These are phyloP conservation scores for Batillaria attramentaria DNA, from an alignment of 1,140 invertebrate genomes.

Conservation along the genomic window DNA sequence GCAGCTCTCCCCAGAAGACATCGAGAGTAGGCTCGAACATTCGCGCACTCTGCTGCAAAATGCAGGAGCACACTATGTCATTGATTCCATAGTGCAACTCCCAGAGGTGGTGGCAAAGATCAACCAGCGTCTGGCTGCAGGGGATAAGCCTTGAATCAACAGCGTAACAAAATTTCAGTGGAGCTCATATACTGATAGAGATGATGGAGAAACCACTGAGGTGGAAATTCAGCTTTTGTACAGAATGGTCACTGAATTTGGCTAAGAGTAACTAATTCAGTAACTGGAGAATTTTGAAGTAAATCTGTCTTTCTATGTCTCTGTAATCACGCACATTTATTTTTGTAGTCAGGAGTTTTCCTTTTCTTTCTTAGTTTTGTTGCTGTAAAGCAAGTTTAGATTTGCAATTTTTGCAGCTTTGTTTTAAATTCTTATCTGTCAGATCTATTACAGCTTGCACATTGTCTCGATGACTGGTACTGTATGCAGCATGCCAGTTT, in stretches of 20 bases:
- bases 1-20: slow-evolving; percentile 60
- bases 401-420: no score
- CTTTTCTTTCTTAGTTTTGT: no score
- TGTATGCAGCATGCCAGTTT: no score
- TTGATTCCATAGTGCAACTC: slow-evolving; percentile 69
- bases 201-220: neutral
- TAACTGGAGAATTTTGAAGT: neutral
- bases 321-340: neutral
- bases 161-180: neutral
- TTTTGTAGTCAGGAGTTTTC: neutral
- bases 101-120: slow-evolving; percentile 70
- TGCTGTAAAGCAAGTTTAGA: no score
- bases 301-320: neutral
- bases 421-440: no score
- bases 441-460: no score
- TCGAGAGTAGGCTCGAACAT: slow-evolving; percentile 51
- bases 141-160: slow-evolving; percentile 68
- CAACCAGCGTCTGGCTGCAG: slow-evolving; percentile 64
- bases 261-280: neutral
- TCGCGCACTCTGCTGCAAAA: slow-evolving; percentile 66
- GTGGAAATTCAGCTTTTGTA: no score
- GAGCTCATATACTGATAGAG: neutral
- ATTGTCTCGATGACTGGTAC: no score
- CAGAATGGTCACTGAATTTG: no score
- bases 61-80: slow-evolving; percentile 71